Base-by-base conservation (phyloP, 30 jellyfish, hydroid and myxozoan species). In the Chrysaora quinquecirrha region DNA sequence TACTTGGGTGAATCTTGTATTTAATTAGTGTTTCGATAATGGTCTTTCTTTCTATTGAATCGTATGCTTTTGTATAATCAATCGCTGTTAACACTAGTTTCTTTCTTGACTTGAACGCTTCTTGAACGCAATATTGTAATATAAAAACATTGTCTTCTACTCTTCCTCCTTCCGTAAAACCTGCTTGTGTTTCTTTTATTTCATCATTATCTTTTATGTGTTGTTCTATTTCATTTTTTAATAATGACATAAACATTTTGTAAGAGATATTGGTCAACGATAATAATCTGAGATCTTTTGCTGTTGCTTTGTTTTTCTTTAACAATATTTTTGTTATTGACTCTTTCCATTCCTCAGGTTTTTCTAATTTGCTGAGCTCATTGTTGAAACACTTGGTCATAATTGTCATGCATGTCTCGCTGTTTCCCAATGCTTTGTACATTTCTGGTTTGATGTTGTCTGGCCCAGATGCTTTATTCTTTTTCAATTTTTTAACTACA, bases 381-480 rank as follows among this genome's bases (percentile, higher is more conserved):
- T 38, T 38, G 11, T 38, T 6, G 54, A 38, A 38, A 38, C 6
- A 3, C 11, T 9, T 14, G 10, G 21, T 3, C 10, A 32, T 16
- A 27, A 54, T 64, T 10, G 3, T 24, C 76, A 29, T 24, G 48
- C 50, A 27, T 6, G 48, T 32, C 49, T 27, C 76, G 54, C 50
- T 32, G 10, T 64, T 16, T 21, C 7, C 50, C 10, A 64, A 2
- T 52, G 68, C 24, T 52, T 19, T 52, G 25, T 52, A 52, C 25
- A 52, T 52, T 52, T 52, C 68, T 2, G 68, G 68, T 52, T 3
- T 52, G 68, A 52, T 52, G 27, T 52, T 52, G 68, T 52, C 68
- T 9, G 68, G 68, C 19, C 68, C 68, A 52, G 68, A 3, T 3
- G 68, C 68, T 52, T 52, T 52, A 3, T 19, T 52, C 29, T 9